Percentiles rank a stretch among this genome's conserved stretches.
These are phyloP conservation scores for Leistus spinibarbis DNA, from an alignment of 2,888 invertebrate genomes.

Conservation along the genomic window DNA sequence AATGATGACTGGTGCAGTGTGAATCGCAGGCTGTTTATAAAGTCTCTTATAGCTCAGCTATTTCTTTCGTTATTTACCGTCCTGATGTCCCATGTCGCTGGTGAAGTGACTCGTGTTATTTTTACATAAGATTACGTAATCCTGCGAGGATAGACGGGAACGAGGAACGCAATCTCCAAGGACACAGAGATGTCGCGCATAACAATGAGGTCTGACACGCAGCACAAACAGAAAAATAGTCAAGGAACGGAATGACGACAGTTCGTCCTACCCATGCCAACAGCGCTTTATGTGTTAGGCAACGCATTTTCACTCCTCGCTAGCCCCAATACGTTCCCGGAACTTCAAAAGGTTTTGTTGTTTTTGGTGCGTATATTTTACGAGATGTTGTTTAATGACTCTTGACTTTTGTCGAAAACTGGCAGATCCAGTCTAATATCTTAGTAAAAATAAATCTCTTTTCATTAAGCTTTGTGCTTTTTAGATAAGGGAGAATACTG, in stretches of 20 bases:
- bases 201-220: neutral
- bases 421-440: neutral
- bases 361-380: neutral
- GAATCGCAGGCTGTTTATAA: neutral
- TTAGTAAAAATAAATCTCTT: too few relatives aligned
- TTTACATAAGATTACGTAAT: conserved; percentile 20
- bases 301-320: neutral
- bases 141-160: neutral
- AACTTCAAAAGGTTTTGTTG: neutral
- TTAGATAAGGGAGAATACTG: too few relatives aligned
- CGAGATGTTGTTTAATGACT: neutral
- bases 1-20: too few relatives aligned
- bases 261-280: neutral
- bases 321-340: neutral
- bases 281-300: neutral
- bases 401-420: neutral
- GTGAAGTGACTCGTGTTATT: neutral
- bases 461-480: too few relatives aligned
- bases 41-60: neutral
- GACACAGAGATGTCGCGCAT: neutral
- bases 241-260: neutral
- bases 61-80: neutral
- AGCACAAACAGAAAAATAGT: neutral
- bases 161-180: neutral
- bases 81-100: neutral